Evolutionary conservation across 1,140 invertebrate genomes (phyloP).

Genomic region (Augochlora pura): DNA sequence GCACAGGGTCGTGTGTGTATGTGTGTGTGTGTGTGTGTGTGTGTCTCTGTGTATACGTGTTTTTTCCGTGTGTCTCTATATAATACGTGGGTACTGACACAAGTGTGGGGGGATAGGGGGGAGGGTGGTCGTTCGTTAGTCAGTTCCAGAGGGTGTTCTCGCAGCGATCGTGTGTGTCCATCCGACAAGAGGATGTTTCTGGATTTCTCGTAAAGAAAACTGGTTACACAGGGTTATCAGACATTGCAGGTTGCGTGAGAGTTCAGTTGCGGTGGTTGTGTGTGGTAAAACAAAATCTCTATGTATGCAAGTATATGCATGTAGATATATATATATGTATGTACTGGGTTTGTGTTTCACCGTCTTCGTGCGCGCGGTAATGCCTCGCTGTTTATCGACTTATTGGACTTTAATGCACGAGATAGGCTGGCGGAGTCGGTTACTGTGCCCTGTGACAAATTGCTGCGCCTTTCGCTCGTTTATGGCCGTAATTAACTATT

Average conservation of each 20-base stretch:
- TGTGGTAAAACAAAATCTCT: slow-evolving; percentile 46
- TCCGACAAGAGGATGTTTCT: slow-evolving; percentile 69
- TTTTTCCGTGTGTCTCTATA: slow-evolving; percentile 21
- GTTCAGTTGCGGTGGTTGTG: slow-evolving; percentile 62
- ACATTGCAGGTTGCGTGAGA: slow-evolving; percentile 66
- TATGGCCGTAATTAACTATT: too few relatives aligned
- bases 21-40: slow-evolving; percentile 13
- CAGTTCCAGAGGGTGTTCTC: slow-evolving; percentile 52
- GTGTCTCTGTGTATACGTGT: slow-evolving; percentile 10
- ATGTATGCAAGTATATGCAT: slow-evolving; percentile 15
- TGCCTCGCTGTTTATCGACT: neutral
- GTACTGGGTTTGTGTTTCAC: too few relatives aligned
- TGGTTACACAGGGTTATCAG: slow-evolving; percentile 56
- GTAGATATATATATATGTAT: neutral
- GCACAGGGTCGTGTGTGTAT: slow-evolving; percentile 36
- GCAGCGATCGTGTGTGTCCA: slow-evolving; percentile 63
- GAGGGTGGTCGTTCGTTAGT: slow-evolving; percentile 51
- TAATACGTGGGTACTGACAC: slow-evolving; percentile 32
- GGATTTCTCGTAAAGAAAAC: slow-evolving; percentile 43
- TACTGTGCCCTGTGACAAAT: too few relatives aligned
- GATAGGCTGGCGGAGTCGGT: too few relatives aligned
- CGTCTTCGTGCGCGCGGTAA: neutral
- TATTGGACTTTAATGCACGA: neutral
- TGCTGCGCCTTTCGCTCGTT: too few relatives aligned
- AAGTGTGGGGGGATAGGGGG: too few relatives aligned